These are phyloP conservation scores for Nymphalis io DNA, from an alignment of 1,140 invertebrate genomes.

Conservation along the genomic window DNA sequence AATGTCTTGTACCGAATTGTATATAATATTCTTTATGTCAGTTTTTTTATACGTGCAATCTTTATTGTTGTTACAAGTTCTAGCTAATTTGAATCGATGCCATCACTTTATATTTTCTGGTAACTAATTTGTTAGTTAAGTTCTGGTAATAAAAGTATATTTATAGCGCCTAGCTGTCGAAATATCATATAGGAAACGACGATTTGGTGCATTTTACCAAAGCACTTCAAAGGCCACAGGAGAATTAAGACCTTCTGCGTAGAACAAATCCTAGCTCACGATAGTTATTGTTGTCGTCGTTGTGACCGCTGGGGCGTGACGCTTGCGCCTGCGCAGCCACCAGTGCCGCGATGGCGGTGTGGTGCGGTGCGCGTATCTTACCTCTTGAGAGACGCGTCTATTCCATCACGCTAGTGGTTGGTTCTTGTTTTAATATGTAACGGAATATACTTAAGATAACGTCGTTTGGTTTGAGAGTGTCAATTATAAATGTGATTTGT, in stretches of 20 bases:
- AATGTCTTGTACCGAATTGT: not conserved
- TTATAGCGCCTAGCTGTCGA: no score
- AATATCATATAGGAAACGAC: no score
- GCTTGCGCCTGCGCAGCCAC: constrained; percentile 46
- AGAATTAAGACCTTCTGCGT: not conserved
- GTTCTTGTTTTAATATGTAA: constrained; percentile 39
- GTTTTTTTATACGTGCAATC: no score
- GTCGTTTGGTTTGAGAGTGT: not conserved
- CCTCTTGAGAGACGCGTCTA: constrained; percentile 73
- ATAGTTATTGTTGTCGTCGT: constrained; percentile 25
- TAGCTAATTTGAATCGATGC: no score
- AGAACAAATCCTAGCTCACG: constrained; percentile 35
- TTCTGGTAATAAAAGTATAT: no score
- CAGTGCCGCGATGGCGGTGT: constrained; percentile 76
- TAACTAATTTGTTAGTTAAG: no score
- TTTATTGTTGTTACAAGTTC: no score
- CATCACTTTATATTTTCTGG: no score
- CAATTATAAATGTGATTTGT: not conserved
- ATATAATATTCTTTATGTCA: not conserved
- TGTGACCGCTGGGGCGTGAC: constrained; percentile 40
- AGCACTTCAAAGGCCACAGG: not conserved
- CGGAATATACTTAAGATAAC: not conserved
- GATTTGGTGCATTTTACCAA: no score
- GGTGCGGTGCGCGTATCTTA: constrained; percentile 74
- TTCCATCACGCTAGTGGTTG: constrained; percentile 73